Evolutionary conservation across 2,113 vertebrate genomes (phyloP).

Genomic region (Taurulus bubalis): DNA sequence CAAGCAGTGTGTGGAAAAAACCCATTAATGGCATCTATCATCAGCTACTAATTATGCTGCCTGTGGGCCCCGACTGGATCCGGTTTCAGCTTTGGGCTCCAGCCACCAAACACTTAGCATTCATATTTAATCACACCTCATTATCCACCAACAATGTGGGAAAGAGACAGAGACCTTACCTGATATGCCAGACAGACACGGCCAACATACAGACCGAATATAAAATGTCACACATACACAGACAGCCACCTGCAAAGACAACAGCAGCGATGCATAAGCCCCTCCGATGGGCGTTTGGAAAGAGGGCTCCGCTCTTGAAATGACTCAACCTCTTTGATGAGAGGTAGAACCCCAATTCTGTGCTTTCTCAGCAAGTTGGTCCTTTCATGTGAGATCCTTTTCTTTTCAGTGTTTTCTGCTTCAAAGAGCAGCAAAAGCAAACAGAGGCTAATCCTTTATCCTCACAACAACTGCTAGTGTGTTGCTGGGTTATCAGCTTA

Average conservation of each 20-base stretch:
- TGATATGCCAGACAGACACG: conserved; percentile 77
- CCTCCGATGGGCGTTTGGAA: conserved; percentile 20
- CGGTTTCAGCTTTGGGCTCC: conserved; percentile 82
- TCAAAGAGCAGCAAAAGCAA: conserved; percentile 78
- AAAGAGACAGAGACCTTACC: conserved; percentile 79
- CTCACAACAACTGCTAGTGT: conserved; percentile 69
- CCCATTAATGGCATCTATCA: conserved; percentile 82
- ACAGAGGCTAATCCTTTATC: conserved; percentile 73
- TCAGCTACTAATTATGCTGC: conserved; percentile 85
- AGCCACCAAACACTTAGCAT: conserved; percentile 87
- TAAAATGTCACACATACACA: conserved; percentile 45
- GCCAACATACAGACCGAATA: conserved; percentile 59
- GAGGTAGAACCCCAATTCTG: conserved; percentile 45
- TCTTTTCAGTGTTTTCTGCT: conserved; percentile 69
- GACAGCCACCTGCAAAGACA: conserved; percentile 55
- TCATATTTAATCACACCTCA: conserved; percentile 86
- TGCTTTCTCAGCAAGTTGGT: conserved; percentile 72
- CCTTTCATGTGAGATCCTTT: conserved; percentile 75
- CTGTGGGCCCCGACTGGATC: conserved; percentile 72
- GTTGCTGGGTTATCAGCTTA: conserved; percentile 73
- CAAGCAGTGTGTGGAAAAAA: conserved; percentile 61
- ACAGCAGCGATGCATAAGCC: conserved; percentile 22
- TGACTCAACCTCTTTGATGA: conserved; percentile 75
- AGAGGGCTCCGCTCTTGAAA: conserved; percentile 48
- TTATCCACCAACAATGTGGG: conserved; percentile 84